Conservation (phyloP, 2,888 invertebrate genomes). For the Hirtodrosophila confusa region DNA sequence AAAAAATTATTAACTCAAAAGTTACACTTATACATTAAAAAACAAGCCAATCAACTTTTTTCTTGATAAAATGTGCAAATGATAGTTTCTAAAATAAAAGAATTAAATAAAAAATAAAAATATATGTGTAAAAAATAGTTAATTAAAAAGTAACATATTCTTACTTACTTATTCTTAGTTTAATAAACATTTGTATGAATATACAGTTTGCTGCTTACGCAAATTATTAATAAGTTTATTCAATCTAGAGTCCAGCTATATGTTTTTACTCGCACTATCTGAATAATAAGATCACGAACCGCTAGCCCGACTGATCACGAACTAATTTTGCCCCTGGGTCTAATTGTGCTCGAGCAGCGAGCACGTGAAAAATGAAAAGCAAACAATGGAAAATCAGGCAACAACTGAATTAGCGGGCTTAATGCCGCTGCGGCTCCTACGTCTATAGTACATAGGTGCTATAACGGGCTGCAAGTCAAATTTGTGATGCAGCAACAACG, state of each 20-base stretch:
- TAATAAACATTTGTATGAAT: too few relatives aligned
- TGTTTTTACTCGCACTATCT: constrained; percentile 12
- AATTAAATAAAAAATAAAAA: too few relatives aligned
- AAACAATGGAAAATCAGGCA: constrained; percentile 69
- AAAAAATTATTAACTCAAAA: too few relatives aligned
- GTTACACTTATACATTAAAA: too few relatives aligned
- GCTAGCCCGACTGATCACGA: constrained; percentile 66
- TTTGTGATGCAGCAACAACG: constrained; percentile 49
- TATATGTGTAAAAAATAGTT: too few relatives aligned
- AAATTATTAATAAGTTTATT: constrained; percentile 10
- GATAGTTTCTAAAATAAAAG: too few relatives aligned
- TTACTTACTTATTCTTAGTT: too few relatives aligned
- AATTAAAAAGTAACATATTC: too few relatives aligned
- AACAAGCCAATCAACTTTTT: too few relatives aligned
- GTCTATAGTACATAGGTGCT: not conserved
- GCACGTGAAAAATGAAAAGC: constrained; percentile 77
- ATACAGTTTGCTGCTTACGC: too few relatives aligned
- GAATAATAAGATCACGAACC: constrained; percentile 52
- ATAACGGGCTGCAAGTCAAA: constrained; percentile 45
- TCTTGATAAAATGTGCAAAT: too few relatives aligned
- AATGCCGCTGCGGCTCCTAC: too few relatives aligned
- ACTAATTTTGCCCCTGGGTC: constrained; percentile 51
- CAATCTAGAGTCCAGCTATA: not conserved
- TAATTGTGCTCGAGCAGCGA: constrained; percentile 56
- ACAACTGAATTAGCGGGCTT: constrained; percentile 10